phyloP scores from a whole-genome alignment of 64 coral and sea anemone species.

The Montipora sp. region DNA sequence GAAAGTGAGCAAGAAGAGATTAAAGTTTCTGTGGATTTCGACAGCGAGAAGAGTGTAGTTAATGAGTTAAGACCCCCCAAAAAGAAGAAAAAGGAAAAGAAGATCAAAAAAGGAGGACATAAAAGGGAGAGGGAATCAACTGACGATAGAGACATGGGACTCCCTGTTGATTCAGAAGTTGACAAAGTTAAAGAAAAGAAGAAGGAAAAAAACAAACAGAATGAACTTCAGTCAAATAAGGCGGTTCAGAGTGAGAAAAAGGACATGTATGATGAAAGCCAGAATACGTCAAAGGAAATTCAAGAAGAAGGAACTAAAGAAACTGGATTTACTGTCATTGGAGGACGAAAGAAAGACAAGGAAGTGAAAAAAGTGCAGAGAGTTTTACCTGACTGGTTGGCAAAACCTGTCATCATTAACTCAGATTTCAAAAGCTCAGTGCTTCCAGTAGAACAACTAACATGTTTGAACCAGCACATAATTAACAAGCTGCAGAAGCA shows the following conservation, averaged over 20 bases:
- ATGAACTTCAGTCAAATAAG: background rate
- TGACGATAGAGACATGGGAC: background rate
- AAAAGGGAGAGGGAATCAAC: background rate
- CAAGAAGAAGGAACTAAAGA: slow-evolving; percentile 8
- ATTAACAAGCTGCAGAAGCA: slow-evolving; percentile 65
- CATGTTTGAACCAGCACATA: slow-evolving; percentile 61
- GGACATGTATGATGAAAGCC: background rate
- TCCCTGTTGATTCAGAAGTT: slow-evolving; percentile 5
- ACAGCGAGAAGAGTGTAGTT: background rate
- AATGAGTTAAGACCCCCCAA: background rate
- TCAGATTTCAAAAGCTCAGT: slow-evolving; percentile 70
- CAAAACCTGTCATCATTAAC: slow-evolving; percentile 75
- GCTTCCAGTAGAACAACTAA: slow-evolving; percentile 61
- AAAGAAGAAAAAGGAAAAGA: background rate
- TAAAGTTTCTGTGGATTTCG: background rate
- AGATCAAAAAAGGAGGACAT: background rate
- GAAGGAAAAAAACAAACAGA: slow-evolving; percentile 2
- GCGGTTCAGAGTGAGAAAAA: background rate
- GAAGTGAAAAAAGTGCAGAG: slow-evolving; percentile 79
- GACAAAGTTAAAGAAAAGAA: background rate
- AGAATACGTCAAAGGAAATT: background rate
- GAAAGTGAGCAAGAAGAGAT: background rate
- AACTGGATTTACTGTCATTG: slow-evolving; percentile 92
- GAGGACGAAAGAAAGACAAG: slow-evolving; percentile 65
- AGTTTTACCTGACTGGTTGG: slow-evolving; percentile 90